Evolutionary conservation across 2,113 vertebrate species (phyloP), one percentile per base, ranked within the genome.

Genomic region (Isurus oxyrinchus): DNA sequence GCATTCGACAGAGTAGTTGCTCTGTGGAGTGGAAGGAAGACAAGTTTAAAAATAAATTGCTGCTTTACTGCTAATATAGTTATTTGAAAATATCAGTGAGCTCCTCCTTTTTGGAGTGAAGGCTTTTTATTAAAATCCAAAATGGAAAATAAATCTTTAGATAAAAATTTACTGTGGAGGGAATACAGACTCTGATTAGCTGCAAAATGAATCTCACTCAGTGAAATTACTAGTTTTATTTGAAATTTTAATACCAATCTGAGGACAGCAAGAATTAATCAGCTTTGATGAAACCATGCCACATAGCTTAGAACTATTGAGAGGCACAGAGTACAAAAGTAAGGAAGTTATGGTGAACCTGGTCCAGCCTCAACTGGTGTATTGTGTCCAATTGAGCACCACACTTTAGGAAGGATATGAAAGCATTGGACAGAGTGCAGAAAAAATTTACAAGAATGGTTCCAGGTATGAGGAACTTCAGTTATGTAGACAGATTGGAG

Each of bases 1-100:
- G 99, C 99, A 90, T 97, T 99, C 96, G 98, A 99, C 2, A 99
- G 97, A 94, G 98, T 99, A 97, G 97, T 98, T 96, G 98, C 98
- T 98, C 98, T 99, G 76, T 55, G 90, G 96, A 35, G 21, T 40
- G 96, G 40, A 87, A n/a, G 96, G 69, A 88, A 67, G 4, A 67
- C 13, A 0, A 0, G 23, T 61, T 61, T 40, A 27, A 57, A 87
- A 90, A 67, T 67, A 94, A 44, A 40, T 67, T 94, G 61, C n/a
- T 23, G 61, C 4, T 66, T 44, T 94, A 40, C n/a, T 44, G 7
- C 5, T 49, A 40, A 49, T 94, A 21, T 27, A 69, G 5, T 67
- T 49, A 95, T 95, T 25, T 10, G 2, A 67, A 69, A 95, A 66
- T 3, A 69, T 49, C 61, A 95, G 8, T 0, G 10, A 67, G 63